These are phyloP conservation scores for Platorchestia sp. DNA, from an alignment of 1,140 invertebrate genomes.

Conservation along the genomic window DNA sequence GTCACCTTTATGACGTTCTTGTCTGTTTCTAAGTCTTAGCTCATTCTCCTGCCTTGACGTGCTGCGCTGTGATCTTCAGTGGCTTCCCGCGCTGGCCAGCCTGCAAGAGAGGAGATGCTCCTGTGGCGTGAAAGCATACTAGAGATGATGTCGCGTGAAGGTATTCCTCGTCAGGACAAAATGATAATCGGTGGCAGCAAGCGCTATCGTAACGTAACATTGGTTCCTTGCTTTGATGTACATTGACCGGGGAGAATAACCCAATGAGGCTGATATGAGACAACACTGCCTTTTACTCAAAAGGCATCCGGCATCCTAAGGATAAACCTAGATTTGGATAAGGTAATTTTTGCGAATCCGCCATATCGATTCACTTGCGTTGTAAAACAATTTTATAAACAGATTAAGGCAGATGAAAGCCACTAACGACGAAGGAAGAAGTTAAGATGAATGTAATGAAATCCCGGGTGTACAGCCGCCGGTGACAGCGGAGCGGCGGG, in stretches of 20 bases:
- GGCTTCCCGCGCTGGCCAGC: not conserved
- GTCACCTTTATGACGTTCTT: not conserved
- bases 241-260: not conserved
- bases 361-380: not conserved
- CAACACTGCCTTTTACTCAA: not conserved
- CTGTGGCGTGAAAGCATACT: not conserved
- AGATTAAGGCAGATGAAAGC: not conserved
- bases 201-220: not conserved
- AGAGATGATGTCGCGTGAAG: not conserved
- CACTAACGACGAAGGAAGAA: not conserved
- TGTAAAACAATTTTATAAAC: not conserved
- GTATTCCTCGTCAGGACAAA: not conserved
- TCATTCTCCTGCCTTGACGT: not conserved
- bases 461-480: no score
- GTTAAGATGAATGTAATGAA: not conserved
- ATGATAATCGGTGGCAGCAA: not conserved
- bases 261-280: not conserved
- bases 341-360: not conserved
- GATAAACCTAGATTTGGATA: not conserved
- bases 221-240: not conserved
- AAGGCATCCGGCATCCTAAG: not conserved
- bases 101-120: no score
- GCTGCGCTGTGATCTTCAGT: not conserved
- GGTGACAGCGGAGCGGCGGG: not conserved
- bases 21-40: not conserved